Evolutionary conservation across 2,888 invertebrate species (phyloP).

Genomic region (Theristus sp.): DNA sequence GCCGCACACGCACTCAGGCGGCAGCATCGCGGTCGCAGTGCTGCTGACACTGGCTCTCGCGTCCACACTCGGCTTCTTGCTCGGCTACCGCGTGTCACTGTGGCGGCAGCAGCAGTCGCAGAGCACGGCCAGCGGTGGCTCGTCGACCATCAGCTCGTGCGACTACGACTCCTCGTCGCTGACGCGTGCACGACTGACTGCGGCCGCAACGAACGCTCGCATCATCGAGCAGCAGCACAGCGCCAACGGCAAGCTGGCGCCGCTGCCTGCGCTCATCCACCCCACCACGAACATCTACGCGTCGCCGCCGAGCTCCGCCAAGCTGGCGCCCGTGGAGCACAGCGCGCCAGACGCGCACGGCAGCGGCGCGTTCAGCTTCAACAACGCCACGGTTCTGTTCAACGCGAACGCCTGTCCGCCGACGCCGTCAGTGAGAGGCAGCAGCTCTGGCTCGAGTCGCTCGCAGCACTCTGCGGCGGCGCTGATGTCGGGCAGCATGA

Average conservation of each 20-base stretch:
- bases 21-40: slow-evolving; percentile 8
- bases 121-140: background rate
- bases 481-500: background rate
- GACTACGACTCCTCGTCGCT: slow-evolving; percentile 2
- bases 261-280: background rate
- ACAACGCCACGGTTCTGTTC: background rate
- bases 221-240: no score
- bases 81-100: slow-evolving; percentile 7
- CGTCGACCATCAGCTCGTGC: background rate
- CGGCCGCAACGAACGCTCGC: background rate
- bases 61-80: slow-evolving; percentile 3
- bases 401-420: background rate
- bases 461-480: no score
- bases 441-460: background rate
- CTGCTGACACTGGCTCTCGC: slow-evolving; percentile 5
- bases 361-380: background rate
- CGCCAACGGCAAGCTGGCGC: background rate
- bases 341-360: no score
- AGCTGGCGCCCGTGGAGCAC: background rate
- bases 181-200: background rate
- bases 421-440: background rate
- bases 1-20: no score
- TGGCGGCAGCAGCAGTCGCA: background rate
- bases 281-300: background rate
- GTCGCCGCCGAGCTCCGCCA: background rate